These are phyloP conservation scores for Amiota mariae DNA, from an alignment of 2,888 invertebrate species.

Conservation along the genomic window DNA sequence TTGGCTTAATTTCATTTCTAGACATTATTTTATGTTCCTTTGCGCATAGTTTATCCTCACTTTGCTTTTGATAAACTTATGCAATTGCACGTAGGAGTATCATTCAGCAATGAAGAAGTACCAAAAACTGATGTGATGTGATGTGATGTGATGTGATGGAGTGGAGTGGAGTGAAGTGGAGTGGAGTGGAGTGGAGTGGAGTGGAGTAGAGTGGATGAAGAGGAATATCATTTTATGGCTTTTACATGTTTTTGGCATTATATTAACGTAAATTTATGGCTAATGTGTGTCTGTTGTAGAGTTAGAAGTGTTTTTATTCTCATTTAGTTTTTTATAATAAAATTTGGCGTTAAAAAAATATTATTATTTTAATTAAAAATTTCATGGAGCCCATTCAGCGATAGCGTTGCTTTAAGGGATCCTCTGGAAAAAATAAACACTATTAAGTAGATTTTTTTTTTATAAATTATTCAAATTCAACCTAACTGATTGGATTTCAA, in stretches of 20 bases:
- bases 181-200: constrained; percentile 50
- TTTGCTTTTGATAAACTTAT: constrained; percentile 54
- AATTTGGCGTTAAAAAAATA: constrained; percentile 9
- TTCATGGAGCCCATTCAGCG: no score
- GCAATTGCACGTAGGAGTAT: constrained; percentile 60
- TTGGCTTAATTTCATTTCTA: constrained; percentile 72
- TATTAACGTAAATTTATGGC: constrained; percentile 69
- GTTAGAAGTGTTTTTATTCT: background rate
- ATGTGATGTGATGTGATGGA: no score
- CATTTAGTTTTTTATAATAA: background rate
- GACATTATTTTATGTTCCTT: constrained; percentile 67
- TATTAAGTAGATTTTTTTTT: no score
- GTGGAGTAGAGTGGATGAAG: background rate
- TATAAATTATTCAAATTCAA: no score
- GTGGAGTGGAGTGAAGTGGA: constrained; percentile 45
- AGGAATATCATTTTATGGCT: constrained; percentile 54
- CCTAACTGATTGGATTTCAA: no score
- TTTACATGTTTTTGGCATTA: constrained; percentile 52
- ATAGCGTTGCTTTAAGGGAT: no score
- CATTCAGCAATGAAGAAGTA: background rate
- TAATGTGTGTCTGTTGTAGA: constrained; percentile 57
- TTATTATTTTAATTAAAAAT: background rate
- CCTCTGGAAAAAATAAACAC: no score
- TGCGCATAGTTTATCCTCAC: constrained; percentile 25
- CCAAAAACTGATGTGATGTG: constrained; percentile 40